Percentiles rank a stretch among this genome's conserved stretches.
These are phyloP conservation scores for Rynchops niger DNA, from an alignment of 2,113 vertebrate genomes.

Conservation along the genomic window DNA sequence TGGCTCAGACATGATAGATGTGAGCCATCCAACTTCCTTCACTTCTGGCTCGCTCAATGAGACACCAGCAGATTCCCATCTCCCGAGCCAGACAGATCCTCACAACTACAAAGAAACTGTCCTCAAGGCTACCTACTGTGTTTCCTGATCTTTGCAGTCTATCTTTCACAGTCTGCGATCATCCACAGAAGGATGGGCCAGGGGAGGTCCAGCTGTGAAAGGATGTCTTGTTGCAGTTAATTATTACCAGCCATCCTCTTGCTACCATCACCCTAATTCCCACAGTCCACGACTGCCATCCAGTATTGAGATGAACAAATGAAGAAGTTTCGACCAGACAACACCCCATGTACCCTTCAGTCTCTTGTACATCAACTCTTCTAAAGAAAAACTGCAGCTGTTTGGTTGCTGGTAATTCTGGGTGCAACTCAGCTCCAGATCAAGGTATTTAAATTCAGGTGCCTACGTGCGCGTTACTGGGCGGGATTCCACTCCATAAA, in stretches of 20 bases:
- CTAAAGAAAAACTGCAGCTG: not conserved
- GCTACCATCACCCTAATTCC: not conserved
- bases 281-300: not conserved
- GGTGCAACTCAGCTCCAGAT: not conserved
- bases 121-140: not conserved
- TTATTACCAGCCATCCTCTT: not conserved
- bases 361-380: not conserved
- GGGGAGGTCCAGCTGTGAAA: not conserved
- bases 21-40: not conserved
- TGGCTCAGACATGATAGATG: slow-evolving; percentile 11
- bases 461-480: not conserved
- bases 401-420: not conserved
- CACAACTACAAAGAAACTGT: not conserved
- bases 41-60: not conserved
- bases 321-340: not conserved
- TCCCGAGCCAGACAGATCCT: slow-evolving; percentile 16
- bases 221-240: not conserved
- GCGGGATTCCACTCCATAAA: not conserved
- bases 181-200: not conserved
- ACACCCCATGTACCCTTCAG: not conserved
- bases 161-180: not conserved
- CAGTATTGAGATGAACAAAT: not conserved
- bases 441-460: not conserved
- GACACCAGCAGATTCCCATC: not conserved
- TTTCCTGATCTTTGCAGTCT: not conserved